phyloP scores from a whole-genome alignment of 2,113 vertebrate species.

The Acrocephalus kingi region DNA sequence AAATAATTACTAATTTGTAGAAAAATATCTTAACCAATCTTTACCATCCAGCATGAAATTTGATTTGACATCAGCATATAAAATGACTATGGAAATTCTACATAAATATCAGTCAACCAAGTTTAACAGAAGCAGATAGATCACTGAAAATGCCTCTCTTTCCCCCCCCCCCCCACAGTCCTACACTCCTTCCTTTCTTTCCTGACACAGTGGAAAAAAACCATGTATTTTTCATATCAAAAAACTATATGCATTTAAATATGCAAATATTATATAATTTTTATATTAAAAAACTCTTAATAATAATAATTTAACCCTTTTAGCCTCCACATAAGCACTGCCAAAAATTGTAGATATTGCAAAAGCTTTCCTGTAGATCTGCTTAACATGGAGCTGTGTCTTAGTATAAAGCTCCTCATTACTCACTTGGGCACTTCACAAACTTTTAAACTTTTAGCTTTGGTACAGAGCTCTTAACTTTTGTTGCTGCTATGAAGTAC shows the following conservation, averaged over 20 bases:
- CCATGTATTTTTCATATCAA: accelerated
- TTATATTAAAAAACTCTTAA: not conserved
- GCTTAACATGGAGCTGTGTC: not conserved
- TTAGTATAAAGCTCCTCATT: not conserved
- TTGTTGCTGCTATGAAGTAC: not conserved
- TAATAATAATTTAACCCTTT: not conserved
- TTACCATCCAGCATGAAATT: not conserved
- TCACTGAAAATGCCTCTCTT: not conserved
- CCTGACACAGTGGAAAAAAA: not conserved
- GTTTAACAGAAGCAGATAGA: not conserved
- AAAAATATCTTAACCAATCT: not conserved
- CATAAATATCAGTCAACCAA: not conserved
- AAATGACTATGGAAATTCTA: not conserved
- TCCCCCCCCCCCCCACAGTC: not conserved
- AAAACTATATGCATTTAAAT: not conserved
- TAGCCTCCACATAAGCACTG: not conserved
- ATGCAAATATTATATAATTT: not conserved
- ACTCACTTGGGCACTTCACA: not conserved
- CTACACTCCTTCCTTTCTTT: not conserved
- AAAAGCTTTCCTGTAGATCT: not conserved
- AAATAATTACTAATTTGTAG: not conserved
- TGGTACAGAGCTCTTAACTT: not conserved
- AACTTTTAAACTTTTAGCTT: not conserved
- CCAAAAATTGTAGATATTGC: not conserved
- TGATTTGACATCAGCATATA: not conserved